These are phyloP conservation scores for Melipona quadrifasciata DNA, from an alignment of 1,140 invertebrate genomes.

Conservation along the genomic window DNA sequence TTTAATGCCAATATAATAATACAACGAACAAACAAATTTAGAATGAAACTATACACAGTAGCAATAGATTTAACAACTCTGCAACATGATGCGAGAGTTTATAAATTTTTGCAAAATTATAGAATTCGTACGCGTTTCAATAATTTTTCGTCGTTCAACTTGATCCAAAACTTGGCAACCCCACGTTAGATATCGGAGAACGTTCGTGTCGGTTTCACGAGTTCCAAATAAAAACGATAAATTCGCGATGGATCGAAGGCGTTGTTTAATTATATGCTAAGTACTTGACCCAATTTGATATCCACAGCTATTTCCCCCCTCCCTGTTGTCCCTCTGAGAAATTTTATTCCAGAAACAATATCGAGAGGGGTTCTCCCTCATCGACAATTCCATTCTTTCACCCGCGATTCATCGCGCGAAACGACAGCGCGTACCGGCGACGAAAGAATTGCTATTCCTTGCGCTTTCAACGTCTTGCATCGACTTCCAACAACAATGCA, in stretches of 20 bases:
- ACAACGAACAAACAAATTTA: no score
- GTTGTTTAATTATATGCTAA: neutral
- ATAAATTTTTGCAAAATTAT: no score
- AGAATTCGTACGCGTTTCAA: no score
- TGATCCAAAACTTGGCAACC: no score
- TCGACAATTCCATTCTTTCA: neutral
- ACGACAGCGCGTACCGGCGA: neutral
- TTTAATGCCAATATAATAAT: no score
- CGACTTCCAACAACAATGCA: conserved; percentile 14
- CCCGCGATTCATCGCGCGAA: neutral
- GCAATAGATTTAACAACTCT: no score
- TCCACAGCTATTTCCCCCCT: neutral
- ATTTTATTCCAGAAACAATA: neutral
- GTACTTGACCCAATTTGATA: conserved; percentile 20
- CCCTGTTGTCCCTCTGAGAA: neutral
- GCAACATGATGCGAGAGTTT: no score
- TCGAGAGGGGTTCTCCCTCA: no score
- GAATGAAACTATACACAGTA: no score
- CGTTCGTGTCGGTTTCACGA: neutral
- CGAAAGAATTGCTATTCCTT: neutral
- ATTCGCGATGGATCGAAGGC: neutral
- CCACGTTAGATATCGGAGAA: neutral
- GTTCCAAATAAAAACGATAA: conserved; percentile 7
- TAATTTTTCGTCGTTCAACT: no score
- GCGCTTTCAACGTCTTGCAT: conserved; percentile 10